Evolutionary conservation across 2,113 vertebrate species (phyloP), one percentile per base, ranked within the genome.

Genomic region (Okapia johnstoni): DNA sequence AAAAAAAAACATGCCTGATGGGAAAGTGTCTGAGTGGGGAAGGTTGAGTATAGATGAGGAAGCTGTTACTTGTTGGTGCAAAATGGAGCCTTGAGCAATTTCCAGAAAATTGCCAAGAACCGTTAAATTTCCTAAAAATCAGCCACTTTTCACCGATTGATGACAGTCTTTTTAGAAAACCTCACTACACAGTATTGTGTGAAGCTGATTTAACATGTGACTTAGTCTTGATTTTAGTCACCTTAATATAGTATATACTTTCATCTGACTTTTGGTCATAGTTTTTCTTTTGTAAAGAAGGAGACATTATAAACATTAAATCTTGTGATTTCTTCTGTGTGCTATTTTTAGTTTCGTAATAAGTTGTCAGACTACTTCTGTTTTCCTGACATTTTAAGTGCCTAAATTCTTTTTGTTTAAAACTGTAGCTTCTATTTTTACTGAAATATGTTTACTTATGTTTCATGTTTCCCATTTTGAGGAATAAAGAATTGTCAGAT

Each of bases 281-380:
- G 43, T 66, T 90, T 88, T 48, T 83, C 21, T 88, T 46, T 73
- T 54, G 7, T 90, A 40, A 61, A n/a, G 86, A 84, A 90, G 66
- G 40, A 85, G 58, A 70, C 10, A 10, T 13, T 50, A 4, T 40
- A 83, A 95, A 58, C 30, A 17, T 43, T 94, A 85, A 94, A 36
- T 58, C 12, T 57, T 79, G 6, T 93, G 48, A 58, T 93, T 93
- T 25, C 33, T 94, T 89, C 11, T 57, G 7, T 6, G 11, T 50
- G 60, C 40, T 81, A 48, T 84, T 93, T 97, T 94, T 96, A 58
- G 61, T 97, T 97, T 92, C 28, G 58, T 85, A 85, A 88, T 48
- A 83, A 97, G 4, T 85, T 63, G 81, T 95, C 26, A 63, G 23
- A 90, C 16, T 52, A 6, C 48, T 92, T 66, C 19, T 55, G 8